These are phyloP conservation scores for Karalla daura DNA, from an alignment of 2,797 vertebrate genomes.

Conservation along the genomic window DNA sequence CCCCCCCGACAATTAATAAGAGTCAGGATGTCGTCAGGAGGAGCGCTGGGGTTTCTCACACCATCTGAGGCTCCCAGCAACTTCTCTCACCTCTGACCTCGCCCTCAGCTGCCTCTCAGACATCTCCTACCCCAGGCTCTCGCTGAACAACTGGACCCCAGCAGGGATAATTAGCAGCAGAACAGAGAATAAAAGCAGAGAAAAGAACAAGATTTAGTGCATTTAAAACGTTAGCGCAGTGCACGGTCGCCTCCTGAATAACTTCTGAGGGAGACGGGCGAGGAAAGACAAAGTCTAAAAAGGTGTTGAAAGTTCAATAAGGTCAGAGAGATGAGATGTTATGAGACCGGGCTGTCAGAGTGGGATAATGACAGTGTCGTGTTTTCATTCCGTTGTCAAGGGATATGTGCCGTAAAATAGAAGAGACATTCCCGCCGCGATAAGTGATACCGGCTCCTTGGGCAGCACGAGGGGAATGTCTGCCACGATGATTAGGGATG, in stretches of 20 bases:
- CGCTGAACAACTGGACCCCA: slow-evolving; percentile 15
- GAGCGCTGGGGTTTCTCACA: slow-evolving; percentile 51
- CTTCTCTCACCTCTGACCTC: slow-evolving; percentile 53
- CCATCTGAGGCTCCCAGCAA: slow-evolving; percentile 47
- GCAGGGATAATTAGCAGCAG: background rate
- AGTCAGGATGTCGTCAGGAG: slow-evolving; percentile 57
- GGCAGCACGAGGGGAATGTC: slow-evolving; percentile 64
- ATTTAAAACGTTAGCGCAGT: background rate
- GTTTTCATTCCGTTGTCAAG: slow-evolving; percentile 40
- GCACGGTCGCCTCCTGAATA: background rate
- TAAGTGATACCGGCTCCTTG: slow-evolving; percentile 71
- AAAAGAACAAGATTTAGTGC: background rate
- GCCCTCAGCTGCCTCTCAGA: slow-evolving; percentile 57
- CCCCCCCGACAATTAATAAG: slow-evolving; percentile 58
- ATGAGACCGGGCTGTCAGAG: slow-evolving; percentile 24
- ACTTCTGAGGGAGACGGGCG: background rate
- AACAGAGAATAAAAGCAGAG: background rate
- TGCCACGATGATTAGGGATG: slow-evolving; percentile 57
- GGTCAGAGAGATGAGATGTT: slow-evolving; percentile 43
- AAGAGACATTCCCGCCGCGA: slow-evolving; percentile 48
- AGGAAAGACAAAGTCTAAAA: background rate
- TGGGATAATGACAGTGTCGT: slow-evolving; percentile 41
- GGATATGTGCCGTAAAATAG: slow-evolving; percentile 39
- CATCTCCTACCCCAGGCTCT: slow-evolving; percentile 29
- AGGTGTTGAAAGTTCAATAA: background rate